A percentile compares a stretch with the other conserved stretches of the same genome.
Conservation (phyloP, 2,888 invertebrate genomes). For the Cyclophora punctaria region DNA sequence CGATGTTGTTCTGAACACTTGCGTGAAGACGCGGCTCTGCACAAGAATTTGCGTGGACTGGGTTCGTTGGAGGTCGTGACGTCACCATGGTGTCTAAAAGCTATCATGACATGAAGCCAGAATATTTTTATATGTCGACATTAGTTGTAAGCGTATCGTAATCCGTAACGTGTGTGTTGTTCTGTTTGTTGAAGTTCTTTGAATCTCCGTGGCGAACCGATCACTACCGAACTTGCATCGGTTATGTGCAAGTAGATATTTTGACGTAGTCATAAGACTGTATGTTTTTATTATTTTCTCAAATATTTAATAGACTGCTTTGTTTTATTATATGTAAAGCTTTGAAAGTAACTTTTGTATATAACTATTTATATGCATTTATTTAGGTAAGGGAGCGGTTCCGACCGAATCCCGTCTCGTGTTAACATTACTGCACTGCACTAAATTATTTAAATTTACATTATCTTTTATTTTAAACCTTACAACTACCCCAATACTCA, state of each 20-base stretch:
- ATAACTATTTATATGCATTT: slow-evolving; percentile 42
- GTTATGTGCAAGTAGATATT: background rate
- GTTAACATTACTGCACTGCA: slow-evolving; percentile 59
- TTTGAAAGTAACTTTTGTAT: slow-evolving; percentile 48
- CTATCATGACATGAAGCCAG: slow-evolving; percentile 46
- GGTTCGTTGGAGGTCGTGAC: too few species aligned
- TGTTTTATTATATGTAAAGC: slow-evolving; percentile 53
- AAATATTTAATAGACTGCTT: slow-evolving; percentile 58
- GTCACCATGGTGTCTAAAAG: slow-evolving; percentile 23
- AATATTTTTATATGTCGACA: slow-evolving; percentile 69
- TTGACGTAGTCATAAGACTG: background rate
- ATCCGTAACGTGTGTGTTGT: too few species aligned
- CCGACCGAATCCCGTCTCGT: slow-evolving; percentile 47
- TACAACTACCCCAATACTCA: too few species aligned
- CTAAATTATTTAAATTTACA: slow-evolving; percentile 62
- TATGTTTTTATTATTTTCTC: slow-evolving; percentile 21
- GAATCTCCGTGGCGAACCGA: too few species aligned
- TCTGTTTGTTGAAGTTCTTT: too few species aligned
- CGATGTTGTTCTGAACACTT: too few species aligned
- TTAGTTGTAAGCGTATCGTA: slow-evolving; percentile 39
- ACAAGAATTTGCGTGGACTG: too few species aligned
- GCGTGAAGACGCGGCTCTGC: too few species aligned
- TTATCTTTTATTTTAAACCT: background rate
- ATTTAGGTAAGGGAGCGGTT: too few species aligned
- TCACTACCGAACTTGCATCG: slow-evolving; percentile 14